These are phyloP conservation scores for Lindbergichthys nudifrons DNA, from an alignment of 2,797 vertebrate genomes.

Conservation along the genomic window DNA sequence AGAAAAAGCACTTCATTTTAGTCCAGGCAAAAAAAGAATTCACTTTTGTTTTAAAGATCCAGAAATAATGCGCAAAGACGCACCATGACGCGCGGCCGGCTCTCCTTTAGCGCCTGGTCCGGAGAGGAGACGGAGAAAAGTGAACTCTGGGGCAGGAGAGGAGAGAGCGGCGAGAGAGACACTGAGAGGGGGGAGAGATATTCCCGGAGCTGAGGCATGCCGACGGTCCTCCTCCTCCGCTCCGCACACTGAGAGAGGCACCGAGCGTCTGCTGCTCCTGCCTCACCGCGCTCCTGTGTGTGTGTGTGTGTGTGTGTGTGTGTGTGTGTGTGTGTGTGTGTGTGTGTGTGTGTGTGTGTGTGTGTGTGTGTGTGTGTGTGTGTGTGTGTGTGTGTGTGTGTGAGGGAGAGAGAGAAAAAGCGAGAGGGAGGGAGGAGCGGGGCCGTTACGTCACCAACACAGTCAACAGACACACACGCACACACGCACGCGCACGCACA, in stretches of 20 bases:
- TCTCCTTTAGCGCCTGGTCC: slow-evolving; percentile 25
- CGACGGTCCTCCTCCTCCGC: slow-evolving; percentile 57
- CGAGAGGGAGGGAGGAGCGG: slow-evolving; percentile 24
- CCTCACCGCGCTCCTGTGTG: slow-evolving; percentile 36
- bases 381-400: slow-evolving; percentile 14
- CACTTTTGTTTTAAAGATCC: slow-evolving; percentile 51
- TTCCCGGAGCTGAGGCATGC: slow-evolving; percentile 65
- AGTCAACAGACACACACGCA: slow-evolving; percentile 47
- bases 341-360: neutral
- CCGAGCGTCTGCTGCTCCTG: slow-evolving; percentile 67
- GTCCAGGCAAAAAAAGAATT: slow-evolving; percentile 44
- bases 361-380: slow-evolving; percentile 9
- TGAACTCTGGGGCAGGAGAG: slow-evolving; percentile 7
- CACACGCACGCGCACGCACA: neutral
- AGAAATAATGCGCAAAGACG: slow-evolving; percentile 62
- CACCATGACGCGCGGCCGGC: slow-evolving; percentile 45
- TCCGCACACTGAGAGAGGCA: slow-evolving; percentile 67
- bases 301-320: slow-evolving; percentile 30
- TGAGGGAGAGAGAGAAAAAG: slow-evolving; percentile 28
- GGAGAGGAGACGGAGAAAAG: slow-evolving; percentile 7
- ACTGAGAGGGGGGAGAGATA: slow-evolving; percentile 32
- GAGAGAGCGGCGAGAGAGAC: slow-evolving; percentile 7
- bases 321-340: slow-evolving; percentile 11
- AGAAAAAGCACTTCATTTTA: slow-evolving; percentile 56
- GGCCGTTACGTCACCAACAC: slow-evolving; percentile 73